A percentile compares a stretch with the other conserved stretches of the same genome.
These are phyloP conservation scores for Drosophila burlai DNA, from an alignment of 1,140 invertebrate genomes.

Conservation along the genomic window DNA sequence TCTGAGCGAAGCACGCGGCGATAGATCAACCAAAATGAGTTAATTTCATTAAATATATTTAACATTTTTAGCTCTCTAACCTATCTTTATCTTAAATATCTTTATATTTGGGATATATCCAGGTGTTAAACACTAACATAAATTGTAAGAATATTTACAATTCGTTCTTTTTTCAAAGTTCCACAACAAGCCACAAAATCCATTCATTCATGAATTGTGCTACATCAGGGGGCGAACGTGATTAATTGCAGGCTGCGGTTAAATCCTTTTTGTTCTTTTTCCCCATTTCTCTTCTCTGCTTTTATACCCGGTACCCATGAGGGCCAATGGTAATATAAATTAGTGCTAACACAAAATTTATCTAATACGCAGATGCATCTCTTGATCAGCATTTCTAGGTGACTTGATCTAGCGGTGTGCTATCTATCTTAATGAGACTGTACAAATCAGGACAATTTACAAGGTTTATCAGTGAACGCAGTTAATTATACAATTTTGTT, in stretches of 20 bases:
- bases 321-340: background rate
- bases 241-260: constrained; percentile 77
- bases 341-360: background rate
- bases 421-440: background rate
- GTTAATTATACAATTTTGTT: too few species aligned
- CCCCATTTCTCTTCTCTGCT: constrained; percentile 34
- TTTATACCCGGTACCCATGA: background rate
- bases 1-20: background rate
- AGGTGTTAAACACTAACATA: background rate
- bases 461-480: background rate
- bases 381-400: background rate
- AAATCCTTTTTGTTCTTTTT: constrained; percentile 66
- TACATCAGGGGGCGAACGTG: constrained; percentile 59
- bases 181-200: constrained; percentile 26
- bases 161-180: constrained; percentile 8
- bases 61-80: background rate
- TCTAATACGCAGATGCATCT: background rate
- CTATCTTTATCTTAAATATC: background rate
- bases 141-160: constrained; percentile 10
- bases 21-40: background rate
- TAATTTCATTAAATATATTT: background rate
- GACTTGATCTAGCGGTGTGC: background rate
- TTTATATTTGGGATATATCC: background rate
- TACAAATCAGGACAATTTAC: background rate
- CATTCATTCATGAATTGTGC: constrained; percentile 41